phyloP scores from a whole-genome alignment of 2,888 invertebrate genomes.

The Calephelis perditalis region DNA sequence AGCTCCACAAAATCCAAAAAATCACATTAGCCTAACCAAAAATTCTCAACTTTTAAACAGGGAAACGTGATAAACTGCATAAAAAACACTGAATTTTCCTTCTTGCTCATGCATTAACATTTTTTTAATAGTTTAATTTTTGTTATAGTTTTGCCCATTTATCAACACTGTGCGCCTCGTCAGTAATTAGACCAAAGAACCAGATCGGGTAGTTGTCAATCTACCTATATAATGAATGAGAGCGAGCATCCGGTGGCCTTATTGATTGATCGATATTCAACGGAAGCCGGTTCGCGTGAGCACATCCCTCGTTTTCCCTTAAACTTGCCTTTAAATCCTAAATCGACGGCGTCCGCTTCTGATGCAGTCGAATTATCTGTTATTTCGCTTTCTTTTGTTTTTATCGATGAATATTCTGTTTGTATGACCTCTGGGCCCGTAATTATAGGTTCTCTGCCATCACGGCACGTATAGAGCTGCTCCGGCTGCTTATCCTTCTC shows the following conservation, averaged over 20 bases:
- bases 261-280: constrained; percentile 50
- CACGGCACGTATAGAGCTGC: constrained; percentile 53
- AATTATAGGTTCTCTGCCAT: constrained; percentile 61
- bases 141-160: constrained; percentile 44
- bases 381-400: constrained; percentile 71
- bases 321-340: constrained; percentile 59
- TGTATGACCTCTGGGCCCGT: constrained; percentile 71
- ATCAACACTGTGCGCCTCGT: constrained; percentile 20
- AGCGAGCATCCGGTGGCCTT: constrained; percentile 48
- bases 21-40: too few species aligned
- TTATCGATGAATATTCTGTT: constrained; percentile 59
- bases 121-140: too few species aligned
- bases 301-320: constrained; percentile 47
- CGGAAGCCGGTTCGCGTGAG: constrained; percentile 56
- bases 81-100: too few species aligned
- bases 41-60: too few species aligned
- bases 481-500: constrained; percentile 54
- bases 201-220: constrained; percentile 42
- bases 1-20: too few species aligned
- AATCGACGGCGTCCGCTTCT: constrained; percentile 59
- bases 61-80: too few species aligned
- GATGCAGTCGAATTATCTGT: constrained; percentile 67
- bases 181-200: constrained; percentile 46
- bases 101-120: too few species aligned
- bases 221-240: constrained; percentile 44